Percentiles rank a stretch among this genome's conserved stretches.
phyloP scores from a whole-genome alignment of 2,888 invertebrate species.

The Eupsilia transversa region DNA sequence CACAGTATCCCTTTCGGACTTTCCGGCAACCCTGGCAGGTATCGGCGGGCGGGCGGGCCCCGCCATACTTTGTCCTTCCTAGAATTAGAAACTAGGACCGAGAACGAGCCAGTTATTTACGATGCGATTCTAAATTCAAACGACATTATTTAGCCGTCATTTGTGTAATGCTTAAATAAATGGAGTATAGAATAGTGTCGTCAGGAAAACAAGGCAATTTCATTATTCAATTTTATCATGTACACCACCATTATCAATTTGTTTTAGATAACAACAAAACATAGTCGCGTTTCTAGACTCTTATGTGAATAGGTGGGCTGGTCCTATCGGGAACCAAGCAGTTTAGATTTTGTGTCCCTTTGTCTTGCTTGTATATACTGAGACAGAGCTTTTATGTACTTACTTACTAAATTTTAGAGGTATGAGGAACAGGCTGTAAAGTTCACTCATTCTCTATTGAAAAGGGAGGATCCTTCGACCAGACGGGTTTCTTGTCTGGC shows the following conservation, averaged over 20 bases:
- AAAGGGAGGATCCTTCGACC: too few species aligned
- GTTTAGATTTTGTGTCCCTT: not conserved
- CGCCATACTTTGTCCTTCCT: not conserved
- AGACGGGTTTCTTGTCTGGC: too few species aligned
- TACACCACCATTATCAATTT: not conserved
- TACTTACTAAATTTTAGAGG: too few species aligned
- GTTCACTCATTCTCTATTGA: too few species aligned
- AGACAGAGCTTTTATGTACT: not conserved
- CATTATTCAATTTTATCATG: not conserved
- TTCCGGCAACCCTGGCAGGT: too few species aligned
- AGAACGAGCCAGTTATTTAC: not conserved
- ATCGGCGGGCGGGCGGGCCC: too few species aligned
- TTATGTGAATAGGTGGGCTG: slow-evolving; percentile 15
- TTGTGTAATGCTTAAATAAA: too few species aligned
- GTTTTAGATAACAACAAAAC: slow-evolving; percentile 13
- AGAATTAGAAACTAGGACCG: too few species aligned
- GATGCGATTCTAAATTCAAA: not conserved
- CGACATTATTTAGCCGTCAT: too few species aligned
- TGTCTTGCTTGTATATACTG: not conserved
- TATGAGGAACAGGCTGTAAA: too few species aligned
- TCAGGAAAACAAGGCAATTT: not conserved
- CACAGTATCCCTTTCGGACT: too few species aligned
- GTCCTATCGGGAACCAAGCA: not conserved
- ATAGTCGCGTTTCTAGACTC: not conserved
- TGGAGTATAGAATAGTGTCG: too few species aligned